Base-by-base conservation (phyloP, 1,140 invertebrate species). In the Zeugodacus cucurbitae region DNA sequence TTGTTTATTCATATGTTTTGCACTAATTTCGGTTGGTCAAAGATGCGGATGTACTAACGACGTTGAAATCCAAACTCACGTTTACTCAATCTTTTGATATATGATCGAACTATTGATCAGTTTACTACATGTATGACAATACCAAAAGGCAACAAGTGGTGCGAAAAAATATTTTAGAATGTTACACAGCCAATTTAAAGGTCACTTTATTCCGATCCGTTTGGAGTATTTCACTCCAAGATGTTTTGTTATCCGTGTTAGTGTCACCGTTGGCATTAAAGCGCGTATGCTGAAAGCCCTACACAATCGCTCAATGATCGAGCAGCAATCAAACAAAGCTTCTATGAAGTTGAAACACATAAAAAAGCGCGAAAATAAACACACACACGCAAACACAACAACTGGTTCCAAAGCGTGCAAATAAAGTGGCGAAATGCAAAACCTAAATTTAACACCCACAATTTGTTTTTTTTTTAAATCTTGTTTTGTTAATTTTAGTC, bases 1-100 rank as follows among this genome's bases (percentile, higher is more conserved):
- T 48, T 64, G n/a, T 54, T 54, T 62, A 44, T 87, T 4, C 67
- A 44, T 70, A n/a, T 87, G 17, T 70, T 58, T 87, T 87, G 87
- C 37, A 67, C 64, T 62, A 44, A 41, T 87, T 29, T 64, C 59
- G 14, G 29, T 32, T 67, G 5, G 3, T 11, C 14, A 3, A 14
- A 17, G 48, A 54, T 3, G 14, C 48, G 3, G 17, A 54, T 10
- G 48, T 54, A 54, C 14, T 54, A 54, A 54, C 48, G 14, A 54
- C 14, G 3, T 54, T 54, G 14, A 54, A 34, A 14, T 10, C 29
- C 14, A 67, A 32, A 67, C 14, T 32, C 26, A 32, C 29, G 62
- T 2, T 67, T 32, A 67, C 7, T 20, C 10, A 67, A 14, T 67
- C 0, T 7, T n/a, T 32, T 17, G 1, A 7, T 54, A 34, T 34